Evolutionary conservation across 1,140 invertebrate genomes (phyloP), one percentile per base, ranked within the genome.

Genomic region (Drosophila pseudoananassae): DNA sequence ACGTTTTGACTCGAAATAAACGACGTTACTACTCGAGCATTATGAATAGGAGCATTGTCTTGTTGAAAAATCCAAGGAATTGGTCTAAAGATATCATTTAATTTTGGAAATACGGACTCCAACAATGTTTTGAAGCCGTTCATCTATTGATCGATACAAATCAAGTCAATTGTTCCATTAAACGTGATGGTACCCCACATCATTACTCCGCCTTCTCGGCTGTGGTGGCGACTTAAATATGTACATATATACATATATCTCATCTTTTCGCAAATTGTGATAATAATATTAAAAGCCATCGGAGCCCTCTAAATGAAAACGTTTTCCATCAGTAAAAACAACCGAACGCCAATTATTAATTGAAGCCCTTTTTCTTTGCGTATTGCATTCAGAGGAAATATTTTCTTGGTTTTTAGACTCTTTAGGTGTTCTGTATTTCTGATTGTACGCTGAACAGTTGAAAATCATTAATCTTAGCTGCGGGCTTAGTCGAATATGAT

Each of bases 121-220:
- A 58, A 47, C 15, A 47, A 47, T 57, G 29, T 33, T 68, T 68
- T 57, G 57, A 68, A 60, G 29, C 43, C 64, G 49, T 61, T 69
- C 10, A 61, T 52, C 17, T 73, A 59, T 23, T 54, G 15, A 58
- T 58, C 51, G 20, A 56, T 57, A 53, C 25, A 57, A 60, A 60
- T 55, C n/a, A 68, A 60, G 23, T 63, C 49, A 50, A 68, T 60
- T 52, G 63, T 66, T 47, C 59, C 56, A 56, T 70, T 61, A 55
- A 55, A 58, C 20, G 59, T 57, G n/a, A 72, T 54, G 40, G 54
- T 49, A 52, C 68, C 54, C 29, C 54, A 73, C 40, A 55, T 43
- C 50, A 59, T 52, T 27, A 65, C 27, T 65, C 15, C 25, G 4
- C 27, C 49, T 8, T 51, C 49, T 10, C 49, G 49, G 7, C 49